Evolutionary conservation across 2,888 invertebrate genomes (phyloP).

Genomic region (Ochropleura leucogaster): DNA sequence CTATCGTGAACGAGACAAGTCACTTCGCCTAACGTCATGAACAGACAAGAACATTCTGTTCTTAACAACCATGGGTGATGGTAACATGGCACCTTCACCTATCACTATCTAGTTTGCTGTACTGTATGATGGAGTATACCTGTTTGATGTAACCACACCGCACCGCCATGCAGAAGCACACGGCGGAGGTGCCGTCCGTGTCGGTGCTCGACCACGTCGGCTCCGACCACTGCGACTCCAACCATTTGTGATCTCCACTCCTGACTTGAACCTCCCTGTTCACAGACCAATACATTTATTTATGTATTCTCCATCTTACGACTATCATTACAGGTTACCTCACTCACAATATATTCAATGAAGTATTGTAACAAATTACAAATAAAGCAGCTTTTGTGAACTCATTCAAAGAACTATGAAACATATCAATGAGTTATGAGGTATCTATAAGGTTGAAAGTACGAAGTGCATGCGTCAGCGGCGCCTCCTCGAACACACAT

Average conservation of each 20-base stretch:
- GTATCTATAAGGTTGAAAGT: too few species aligned
- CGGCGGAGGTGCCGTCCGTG: constrained; percentile 80
- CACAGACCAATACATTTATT: neutral
- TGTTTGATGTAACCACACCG: constrained; percentile 84
- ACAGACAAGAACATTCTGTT: neutral
- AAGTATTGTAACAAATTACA: too few species aligned
- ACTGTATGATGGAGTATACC: constrained; percentile 64
- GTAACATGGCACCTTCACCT: neutral
- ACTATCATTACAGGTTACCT: too few species aligned
- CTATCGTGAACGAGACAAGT: neutral
- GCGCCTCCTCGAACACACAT: too few species aligned
- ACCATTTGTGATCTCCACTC: constrained; percentile 68
- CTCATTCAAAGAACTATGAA: too few species aligned
- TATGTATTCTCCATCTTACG: too few species aligned
- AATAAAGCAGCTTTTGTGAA: too few species aligned
- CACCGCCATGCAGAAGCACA: constrained; percentile 87
- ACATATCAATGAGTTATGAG: too few species aligned
- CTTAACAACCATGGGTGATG: neutral
- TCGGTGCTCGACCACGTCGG: constrained; percentile 82
- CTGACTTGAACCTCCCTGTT: constrained; percentile 21
- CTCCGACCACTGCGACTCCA: constrained; percentile 81
- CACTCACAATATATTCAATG: too few species aligned
- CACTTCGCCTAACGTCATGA: neutral
- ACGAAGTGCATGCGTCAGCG: too few species aligned
- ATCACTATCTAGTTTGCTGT: neutral